Conservation (phyloP, 2,113 vertebrate genomes). For the Promerops cafer region DNA sequence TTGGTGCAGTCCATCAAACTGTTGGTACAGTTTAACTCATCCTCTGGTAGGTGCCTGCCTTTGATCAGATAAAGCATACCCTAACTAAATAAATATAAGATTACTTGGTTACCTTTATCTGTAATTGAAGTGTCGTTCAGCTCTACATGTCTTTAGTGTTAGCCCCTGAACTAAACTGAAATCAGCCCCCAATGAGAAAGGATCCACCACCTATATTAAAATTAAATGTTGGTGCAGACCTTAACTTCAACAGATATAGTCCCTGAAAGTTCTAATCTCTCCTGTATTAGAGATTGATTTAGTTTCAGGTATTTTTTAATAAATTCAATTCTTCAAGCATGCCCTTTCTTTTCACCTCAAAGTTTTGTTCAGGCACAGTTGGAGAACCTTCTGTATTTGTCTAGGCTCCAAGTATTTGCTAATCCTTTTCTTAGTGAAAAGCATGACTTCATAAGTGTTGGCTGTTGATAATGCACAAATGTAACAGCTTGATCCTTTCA, state of each 20-base stretch:
- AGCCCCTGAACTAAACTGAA: background rate
- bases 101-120: background rate
- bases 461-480: background rate
- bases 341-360: background rate
- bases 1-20: background rate
- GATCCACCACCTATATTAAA: background rate
- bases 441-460: background rate
- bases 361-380: background rate
- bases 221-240: background rate
- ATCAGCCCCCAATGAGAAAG: background rate
- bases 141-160: background rate
- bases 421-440: constrained; percentile 23
- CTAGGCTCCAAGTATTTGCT: constrained; percentile 20
- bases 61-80: background rate
- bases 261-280: background rate
- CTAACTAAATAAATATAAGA: background rate
- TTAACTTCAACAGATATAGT: background rate
- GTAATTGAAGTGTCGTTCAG: background rate
- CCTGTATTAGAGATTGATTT: background rate
- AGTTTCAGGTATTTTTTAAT: background rate
- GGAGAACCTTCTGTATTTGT: constrained; percentile 31
- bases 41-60: background rate
- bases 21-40: background rate
- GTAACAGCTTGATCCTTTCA: constrained; percentile 23
- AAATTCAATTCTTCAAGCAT: background rate